Evolutionary conservation across 2,797 vertebrate species (phyloP).

Genomic region (Mycteria americana): DNA sequence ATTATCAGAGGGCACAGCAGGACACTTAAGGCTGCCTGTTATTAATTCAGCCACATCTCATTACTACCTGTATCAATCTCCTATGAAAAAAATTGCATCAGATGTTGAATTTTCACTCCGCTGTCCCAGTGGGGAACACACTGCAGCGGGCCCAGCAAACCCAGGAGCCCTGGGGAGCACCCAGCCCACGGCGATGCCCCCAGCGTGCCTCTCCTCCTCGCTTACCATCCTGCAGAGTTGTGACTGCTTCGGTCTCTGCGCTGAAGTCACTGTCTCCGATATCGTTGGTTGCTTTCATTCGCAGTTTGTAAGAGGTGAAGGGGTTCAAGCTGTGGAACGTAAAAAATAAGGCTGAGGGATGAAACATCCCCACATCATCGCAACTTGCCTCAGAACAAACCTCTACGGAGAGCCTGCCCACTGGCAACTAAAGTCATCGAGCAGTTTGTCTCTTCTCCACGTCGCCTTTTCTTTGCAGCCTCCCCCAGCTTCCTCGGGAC

Average conservation of each 20-base stretch:
- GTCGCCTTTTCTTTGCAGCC: accelerated
- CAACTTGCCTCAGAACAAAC: not conserved
- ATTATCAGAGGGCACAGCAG: slow-evolving; percentile 38
- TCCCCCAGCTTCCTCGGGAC: not conserved
- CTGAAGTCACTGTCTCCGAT: slow-evolving; percentile 88
- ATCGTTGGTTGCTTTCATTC: slow-evolving; percentile 89
- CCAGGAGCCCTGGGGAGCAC: not conserved
- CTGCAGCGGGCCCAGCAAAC: not conserved
- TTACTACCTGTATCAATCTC: not conserved
- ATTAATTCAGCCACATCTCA: slow-evolving; percentile 9
- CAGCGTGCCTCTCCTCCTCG: accelerated
- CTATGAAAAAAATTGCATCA: not conserved
- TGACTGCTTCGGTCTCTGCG: slow-evolving; percentile 82
- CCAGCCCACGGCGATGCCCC: accelerated
- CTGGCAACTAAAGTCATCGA: not conserved
- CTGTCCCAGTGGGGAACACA: not conserved
- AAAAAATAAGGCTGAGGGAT: not conserved
- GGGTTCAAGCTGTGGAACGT: slow-evolving; percentile 80
- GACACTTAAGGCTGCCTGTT: not conserved
- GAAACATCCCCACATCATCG: not conserved
- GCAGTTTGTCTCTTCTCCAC: not conserved
- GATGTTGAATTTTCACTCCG: not conserved
- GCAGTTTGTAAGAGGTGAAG: slow-evolving; percentile 89
- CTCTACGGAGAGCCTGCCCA: not conserved
- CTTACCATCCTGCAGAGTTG: slow-evolving; percentile 86